These are phyloP conservation scores for Leptinotarsa juncta DNA, from an alignment of 2,888 invertebrate species.

Conservation along the genomic window DNA sequence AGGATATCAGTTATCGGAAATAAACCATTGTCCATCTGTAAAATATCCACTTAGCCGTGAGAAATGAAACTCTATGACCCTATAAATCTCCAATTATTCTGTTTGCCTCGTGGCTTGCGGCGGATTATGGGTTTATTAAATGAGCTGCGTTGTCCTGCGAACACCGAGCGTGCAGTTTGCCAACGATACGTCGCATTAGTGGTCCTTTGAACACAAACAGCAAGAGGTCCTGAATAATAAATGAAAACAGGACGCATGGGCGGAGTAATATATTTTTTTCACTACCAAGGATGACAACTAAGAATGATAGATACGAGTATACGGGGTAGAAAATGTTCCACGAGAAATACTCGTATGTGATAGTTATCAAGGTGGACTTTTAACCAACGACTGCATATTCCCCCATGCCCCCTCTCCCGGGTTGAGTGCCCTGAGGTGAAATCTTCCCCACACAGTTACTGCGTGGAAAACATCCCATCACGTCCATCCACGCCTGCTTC, in stretches of 20 bases:
- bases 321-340: background rate
- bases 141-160: constrained; percentile 39
- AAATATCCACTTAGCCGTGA: constrained; percentile 36
- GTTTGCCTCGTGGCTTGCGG: constrained; percentile 37
- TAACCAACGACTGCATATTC: no score
- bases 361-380: no score
- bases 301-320: background rate
- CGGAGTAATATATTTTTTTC: background rate
- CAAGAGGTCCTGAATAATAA: constrained; percentile 48
- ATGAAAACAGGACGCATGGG: constrained; percentile 4
- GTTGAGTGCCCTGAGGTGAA: no score
- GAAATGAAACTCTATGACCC: constrained; percentile 23
- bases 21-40: background rate
- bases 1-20: background rate
- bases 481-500: no score
- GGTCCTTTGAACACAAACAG: constrained; percentile 48
- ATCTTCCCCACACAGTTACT: no score
- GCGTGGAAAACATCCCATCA: no score
- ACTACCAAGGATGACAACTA: background rate
- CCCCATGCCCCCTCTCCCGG: no score
- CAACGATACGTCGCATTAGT: constrained; percentile 47
- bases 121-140: constrained; percentile 42
- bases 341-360: no score
- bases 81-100: constrained; percentile 40
- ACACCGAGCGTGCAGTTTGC: constrained; percentile 35